Percentiles rank a stretch among this genome's conserved stretches.
These are phyloP conservation scores for Siphlonurus alternatus DNA, from an alignment of 2,888 invertebrate species.

Conservation along the genomic window DNA sequence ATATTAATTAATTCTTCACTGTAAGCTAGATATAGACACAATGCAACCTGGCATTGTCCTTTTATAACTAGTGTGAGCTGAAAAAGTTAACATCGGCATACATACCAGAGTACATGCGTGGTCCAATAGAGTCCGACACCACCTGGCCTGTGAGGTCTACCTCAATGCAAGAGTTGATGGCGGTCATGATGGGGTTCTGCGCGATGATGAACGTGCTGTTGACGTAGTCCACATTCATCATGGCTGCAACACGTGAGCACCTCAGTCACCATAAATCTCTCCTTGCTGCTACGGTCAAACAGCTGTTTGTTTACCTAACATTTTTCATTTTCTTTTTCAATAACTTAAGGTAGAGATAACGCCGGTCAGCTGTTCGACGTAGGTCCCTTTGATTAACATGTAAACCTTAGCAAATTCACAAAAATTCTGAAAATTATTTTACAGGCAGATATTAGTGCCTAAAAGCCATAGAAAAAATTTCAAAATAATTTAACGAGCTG, in stretches of 20 bases:
- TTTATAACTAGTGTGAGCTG: no score
- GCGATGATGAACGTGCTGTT: constrained; percentile 71
- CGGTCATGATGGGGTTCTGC: constrained; percentile 79
- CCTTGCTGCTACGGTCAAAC: not conserved
- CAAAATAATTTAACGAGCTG: no score
- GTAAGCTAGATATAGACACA: no score
- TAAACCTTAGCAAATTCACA: no score
- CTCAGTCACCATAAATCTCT: not conserved
- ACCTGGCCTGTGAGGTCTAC: constrained; percentile 90
- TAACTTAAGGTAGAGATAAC: not conserved
- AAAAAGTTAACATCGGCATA: constrained; percentile 4
- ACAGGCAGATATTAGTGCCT: no score
- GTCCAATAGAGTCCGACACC: constrained; percentile 82
- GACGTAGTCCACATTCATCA: constrained; percentile 76
- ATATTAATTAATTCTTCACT: constrained; percentile 1
- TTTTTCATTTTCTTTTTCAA: not conserved
- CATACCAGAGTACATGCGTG: constrained; percentile 43
- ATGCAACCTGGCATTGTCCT: no score
- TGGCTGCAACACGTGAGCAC: constrained; percentile 39
- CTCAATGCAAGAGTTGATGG: constrained; percentile 93
- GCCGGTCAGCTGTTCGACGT: no score
- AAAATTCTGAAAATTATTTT: no score
- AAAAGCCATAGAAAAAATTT: no score
- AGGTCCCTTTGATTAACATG: no score
- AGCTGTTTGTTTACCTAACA: not conserved